Percentiles rank a stretch among this genome's conserved stretches.
Evolutionary conservation across 2,888 invertebrate genomes (phyloP).

Genomic region (Stenolophus ochropezus): DNA sequence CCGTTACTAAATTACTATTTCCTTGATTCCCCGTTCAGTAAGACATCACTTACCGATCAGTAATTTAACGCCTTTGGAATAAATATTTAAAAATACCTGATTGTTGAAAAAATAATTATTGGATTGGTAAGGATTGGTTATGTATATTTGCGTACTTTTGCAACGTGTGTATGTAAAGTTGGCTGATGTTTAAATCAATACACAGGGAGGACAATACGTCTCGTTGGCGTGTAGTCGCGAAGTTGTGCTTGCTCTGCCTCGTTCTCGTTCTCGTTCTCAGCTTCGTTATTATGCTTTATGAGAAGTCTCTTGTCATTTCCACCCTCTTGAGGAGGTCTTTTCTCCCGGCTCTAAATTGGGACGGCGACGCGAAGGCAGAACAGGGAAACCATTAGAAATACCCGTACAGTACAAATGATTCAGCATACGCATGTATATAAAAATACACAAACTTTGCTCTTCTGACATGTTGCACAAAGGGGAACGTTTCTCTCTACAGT

Average conservation of each 20-base stretch:
- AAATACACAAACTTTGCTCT: slow-evolving; percentile 13
- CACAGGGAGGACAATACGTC: slow-evolving; percentile 16
- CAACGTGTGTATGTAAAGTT: slow-evolving; percentile 24
- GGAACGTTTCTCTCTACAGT: not conserved
- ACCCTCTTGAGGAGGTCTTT: slow-evolving; percentile 48
- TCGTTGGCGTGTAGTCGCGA: not conserved
- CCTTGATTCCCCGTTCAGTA: too few species aligned
- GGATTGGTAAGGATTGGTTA: too few species aligned
- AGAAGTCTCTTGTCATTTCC: slow-evolving; percentile 54
- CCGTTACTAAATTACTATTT: too few species aligned
- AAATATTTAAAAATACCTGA: too few species aligned
- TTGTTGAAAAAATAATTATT: too few species aligned
- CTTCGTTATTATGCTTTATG: slow-evolving; percentile 57
- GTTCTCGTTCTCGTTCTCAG: slow-evolving; percentile 25
- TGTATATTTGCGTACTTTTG: slow-evolving; percentile 1
- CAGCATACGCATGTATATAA: slow-evolving; percentile 16
- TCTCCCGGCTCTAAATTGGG: slow-evolving; percentile 51
- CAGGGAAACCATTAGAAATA: slow-evolving; percentile 54
- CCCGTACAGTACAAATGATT: slow-evolving; percentile 41
- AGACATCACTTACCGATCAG: too few species aligned
- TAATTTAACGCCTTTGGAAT: too few species aligned
- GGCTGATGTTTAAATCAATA: slow-evolving; percentile 26
- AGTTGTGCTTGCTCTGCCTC: slow-evolving; percentile 17
- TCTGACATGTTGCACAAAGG: slow-evolving; percentile 2
- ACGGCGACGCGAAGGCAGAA: slow-evolving; percentile 14